These are phyloP conservation scores for Redunca redunca DNA, from an alignment of 2,113 vertebrate genomes.

Conservation along the genomic window DNA sequence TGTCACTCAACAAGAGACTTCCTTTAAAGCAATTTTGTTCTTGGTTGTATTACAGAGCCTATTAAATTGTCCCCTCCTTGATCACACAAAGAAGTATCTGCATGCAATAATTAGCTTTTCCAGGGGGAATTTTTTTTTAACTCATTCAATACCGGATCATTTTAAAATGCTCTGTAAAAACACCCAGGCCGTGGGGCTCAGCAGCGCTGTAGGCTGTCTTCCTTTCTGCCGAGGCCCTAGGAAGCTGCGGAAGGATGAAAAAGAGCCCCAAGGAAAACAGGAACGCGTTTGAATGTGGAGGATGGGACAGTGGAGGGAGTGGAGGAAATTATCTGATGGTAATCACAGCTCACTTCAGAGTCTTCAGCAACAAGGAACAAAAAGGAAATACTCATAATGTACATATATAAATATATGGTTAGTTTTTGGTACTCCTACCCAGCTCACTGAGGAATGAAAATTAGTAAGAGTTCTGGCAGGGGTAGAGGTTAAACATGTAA, in stretches of 20 bases:
- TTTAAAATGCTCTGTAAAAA: constrained; percentile 79
- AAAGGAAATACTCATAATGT: neutral
- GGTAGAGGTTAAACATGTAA: neutral
- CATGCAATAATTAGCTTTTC: constrained; percentile 93
- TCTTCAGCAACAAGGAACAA: neutral
- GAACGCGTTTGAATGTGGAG: neutral
- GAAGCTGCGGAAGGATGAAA: neutral
- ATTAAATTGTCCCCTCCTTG: constrained; percentile 91
- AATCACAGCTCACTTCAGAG: constrained; percentile 41
- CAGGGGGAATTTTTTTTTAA: constrained; percentile 88
- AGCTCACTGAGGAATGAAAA: constrained; percentile 38
- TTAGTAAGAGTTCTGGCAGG: neutral
- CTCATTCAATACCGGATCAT: constrained; percentile 81
- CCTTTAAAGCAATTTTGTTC: constrained; percentile 90
- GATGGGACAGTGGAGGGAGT: neutral
- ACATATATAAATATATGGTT: constrained; percentile 36
- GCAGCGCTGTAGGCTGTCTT: constrained; percentile 17
- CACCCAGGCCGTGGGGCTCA: constrained; percentile 65
- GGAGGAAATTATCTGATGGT: constrained; percentile 43
- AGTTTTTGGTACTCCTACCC: neutral
- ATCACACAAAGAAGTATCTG: constrained; percentile 89
- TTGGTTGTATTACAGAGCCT: constrained; percentile 90
- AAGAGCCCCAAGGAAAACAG: constrained; percentile 28
- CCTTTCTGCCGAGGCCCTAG: neutral
- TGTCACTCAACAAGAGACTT: constrained; percentile 91